Evolutionary conservation across 2,888 invertebrate species (phyloP), one percentile per base, ranked within the genome.

Genomic region (Agrenia bidenticulata): DNA sequence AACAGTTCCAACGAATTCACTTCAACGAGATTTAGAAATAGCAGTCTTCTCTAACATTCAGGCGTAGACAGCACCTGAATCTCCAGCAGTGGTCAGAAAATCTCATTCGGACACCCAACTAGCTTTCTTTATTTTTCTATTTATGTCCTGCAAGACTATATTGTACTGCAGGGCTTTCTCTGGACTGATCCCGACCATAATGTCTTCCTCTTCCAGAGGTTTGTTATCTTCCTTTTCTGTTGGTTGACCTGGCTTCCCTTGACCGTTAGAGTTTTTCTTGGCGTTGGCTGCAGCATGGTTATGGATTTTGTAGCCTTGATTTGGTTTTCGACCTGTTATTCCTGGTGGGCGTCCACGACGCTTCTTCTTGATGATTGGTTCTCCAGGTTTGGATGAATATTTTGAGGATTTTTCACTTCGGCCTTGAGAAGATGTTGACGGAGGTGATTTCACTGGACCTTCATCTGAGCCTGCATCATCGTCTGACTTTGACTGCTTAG

Each of bases 111-210:
- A 88, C 71, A 86, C 88, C 89, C 89, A 89, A 0, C 86, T 87
- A 26, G 89, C 88, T 1, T 86, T 81, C 24, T 84, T 81, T 83
- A 90, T 86, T 80, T 91, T 91, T 63, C 89, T 83, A 79, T 92
- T 92, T 62, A 92, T 84, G 80, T 92, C 92, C 21, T 87, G 85
- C 37, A 92, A 82, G 70, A 92, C 89, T 17, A 90, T 83, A 5
- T 85, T 82, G 78, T 89, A 90, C 32, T 89, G 86, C 15, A 86
- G 82, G 49, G 88, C 84, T 78, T 89, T 90, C 58, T 89, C 87
- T 15, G 84, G 82, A 9, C 85, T 81, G 58, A 78, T 83, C 80
- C 77, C 82, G 70, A 76, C 84, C 77, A 83, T 79, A 78, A 84
- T 70, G 73, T 83, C 83, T 66, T 83, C 84, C 21, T 84, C 84